Conservation (phyloP, 2,113 vertebrate species). For the Heterochromis multidens region DNA sequence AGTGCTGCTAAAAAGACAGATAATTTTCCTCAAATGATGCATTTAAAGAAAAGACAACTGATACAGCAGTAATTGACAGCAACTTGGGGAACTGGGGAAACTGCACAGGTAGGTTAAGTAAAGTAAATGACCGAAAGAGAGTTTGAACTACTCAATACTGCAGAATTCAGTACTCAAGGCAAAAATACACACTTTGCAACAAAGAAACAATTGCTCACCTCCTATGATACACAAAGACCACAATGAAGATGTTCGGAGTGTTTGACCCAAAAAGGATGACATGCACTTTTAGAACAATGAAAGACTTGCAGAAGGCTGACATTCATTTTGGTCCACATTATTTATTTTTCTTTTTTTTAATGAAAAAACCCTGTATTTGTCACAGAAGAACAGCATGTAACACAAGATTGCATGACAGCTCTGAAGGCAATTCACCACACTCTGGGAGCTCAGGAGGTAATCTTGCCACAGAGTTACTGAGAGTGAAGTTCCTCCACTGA, state of each 20-base stretch:
- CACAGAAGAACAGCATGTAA: background rate
- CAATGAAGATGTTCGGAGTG: background rate
- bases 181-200: background rate
- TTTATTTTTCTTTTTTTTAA: background rate
- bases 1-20: slow-evolving; percentile 53
- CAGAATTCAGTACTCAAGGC: background rate
- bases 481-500: background rate
- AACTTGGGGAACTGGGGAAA: background rate
- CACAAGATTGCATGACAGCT: background rate
- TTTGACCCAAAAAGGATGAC: background rate
- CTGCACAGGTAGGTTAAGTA: background rate
- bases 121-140: background rate
- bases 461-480: background rate
- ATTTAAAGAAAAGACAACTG: slow-evolving; percentile 3
- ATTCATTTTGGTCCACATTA: slow-evolving; percentile 44
- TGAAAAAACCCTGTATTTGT: background rate
- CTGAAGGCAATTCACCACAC: background rate
- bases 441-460: background rate
- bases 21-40: slow-evolving; percentile 8
- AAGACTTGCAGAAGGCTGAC: background rate
- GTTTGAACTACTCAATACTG: background rate
- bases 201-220: background rate
- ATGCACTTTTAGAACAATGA: background rate
- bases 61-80: slow-evolving; percentile 56
- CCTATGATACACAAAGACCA: background rate